Base-by-base conservation (phyloP, 2,113 vertebrate genomes). In the Myrmecobius fasciatus region DNA sequence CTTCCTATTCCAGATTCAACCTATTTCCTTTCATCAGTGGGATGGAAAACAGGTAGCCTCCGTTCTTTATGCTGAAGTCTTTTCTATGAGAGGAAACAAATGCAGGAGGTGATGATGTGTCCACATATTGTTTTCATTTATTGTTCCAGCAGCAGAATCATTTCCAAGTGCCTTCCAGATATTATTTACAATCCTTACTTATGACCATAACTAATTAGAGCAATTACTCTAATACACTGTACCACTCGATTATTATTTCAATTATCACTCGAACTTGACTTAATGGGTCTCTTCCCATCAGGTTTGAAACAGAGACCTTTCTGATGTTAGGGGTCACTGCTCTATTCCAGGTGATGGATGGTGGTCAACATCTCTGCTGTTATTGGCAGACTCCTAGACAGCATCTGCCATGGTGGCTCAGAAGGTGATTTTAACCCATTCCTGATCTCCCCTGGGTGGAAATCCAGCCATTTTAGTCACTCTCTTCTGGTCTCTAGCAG, bases 191-290 rank as follows among this genome's bases (percentile, higher is more conserved):
- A 43, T 83, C 67, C 67, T 83, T 43, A n/a, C 17, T 83, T 83
- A 83, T 17, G 67, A 83, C 67, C 67, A 83, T 43, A 83, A 83
- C 67, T 43, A 83, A 83, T 83, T 83, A 83, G 67, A 43, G 36
- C 36, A 43, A 83, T 83, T 83, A 83, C 67, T 83, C 67, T 43
- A 43, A 83, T 83, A 83, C 36, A 83, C 67, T 83, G 36, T 83
- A 83, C n/a, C 67, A 83, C n/a, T 83, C 36, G 67, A 83, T 83
- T 83, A 83, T 83, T 83, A 83, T 83, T 83, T 83, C 67, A 83
- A 83, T 83, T 83, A 83, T 36, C 67, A 83, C 17, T 7, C 6
- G 17, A 83, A 83, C 67, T 83, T 83, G 36, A n/a, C 67, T 22
- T 83, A 83, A 83, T 43, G 20, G 67, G 67, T n/a, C 36, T 43